Percentiles rank a stretch among this genome's conserved stretches.
Conservation (phyloP, 2,797 vertebrate species). For the Crotalus adamanteus region DNA sequence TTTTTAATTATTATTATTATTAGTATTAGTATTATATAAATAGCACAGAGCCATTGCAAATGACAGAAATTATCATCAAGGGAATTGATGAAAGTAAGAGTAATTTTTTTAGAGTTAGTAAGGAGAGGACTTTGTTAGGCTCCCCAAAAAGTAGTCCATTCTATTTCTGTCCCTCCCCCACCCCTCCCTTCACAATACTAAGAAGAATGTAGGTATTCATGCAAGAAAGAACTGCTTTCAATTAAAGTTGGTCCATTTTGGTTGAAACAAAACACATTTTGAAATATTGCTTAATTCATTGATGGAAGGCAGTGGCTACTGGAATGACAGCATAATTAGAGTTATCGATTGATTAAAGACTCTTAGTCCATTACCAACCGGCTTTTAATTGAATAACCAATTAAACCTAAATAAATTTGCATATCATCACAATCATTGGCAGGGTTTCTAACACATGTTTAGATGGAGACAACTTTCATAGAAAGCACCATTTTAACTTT, state of each 20-base stretch:
- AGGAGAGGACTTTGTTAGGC: conserved; percentile 39
- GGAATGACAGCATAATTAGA: conserved; percentile 25
- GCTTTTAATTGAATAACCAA: conserved; percentile 34
- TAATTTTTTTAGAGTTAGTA: conserved; percentile 51
- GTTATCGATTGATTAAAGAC: conserved; percentile 26
- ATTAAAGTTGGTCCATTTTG: conserved; percentile 34
- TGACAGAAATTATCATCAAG: conserved; percentile 55
- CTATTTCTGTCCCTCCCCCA: background rate
- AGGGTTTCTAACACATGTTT: background rate
- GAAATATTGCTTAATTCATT: conserved; percentile 28
- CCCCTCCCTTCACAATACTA: background rate
- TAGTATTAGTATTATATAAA: conserved; percentile 15
- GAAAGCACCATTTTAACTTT: background rate
- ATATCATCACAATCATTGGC: conserved; percentile 5
- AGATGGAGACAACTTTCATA: background rate
- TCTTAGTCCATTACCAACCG: conserved; percentile 33
- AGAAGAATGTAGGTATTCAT: background rate
- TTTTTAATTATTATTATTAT: too few species aligned
- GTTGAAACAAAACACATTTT: conserved; percentile 12
- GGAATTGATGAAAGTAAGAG: conserved; percentile 47
- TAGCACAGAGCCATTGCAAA: conserved; percentile 29
- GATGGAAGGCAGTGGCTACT: background rate
- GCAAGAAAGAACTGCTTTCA: conserved; percentile 21
- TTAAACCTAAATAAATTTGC: conserved; percentile 34
- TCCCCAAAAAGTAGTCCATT: conserved; percentile 56